Conservation (phyloP, 1,140 invertebrate genomes). For the Hirudo medicinalis region DNA sequence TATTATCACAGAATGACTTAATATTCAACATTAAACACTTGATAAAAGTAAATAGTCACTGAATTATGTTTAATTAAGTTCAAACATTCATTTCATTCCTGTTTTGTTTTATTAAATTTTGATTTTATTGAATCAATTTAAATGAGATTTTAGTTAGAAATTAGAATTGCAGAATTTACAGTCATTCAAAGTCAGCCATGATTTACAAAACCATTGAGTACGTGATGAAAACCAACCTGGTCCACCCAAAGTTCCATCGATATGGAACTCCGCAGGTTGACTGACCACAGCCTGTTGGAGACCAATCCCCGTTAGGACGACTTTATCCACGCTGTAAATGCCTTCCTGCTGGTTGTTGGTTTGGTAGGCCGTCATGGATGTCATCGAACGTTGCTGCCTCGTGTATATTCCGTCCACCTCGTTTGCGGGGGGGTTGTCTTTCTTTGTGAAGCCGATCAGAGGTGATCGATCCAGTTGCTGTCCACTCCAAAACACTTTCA, state of each 20-base stretch:
- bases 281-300: constrained; percentile 71
- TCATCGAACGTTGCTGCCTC: background rate
- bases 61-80: too few relatives aligned
- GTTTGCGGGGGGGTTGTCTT: background rate
- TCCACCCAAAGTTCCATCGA: constrained; percentile 69
- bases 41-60: too few relatives aligned
- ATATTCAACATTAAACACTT: too few relatives aligned
- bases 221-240: constrained; percentile 27
- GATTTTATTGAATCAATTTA: too few relatives aligned
- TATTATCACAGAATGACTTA: too few relatives aligned
- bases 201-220: too few relatives aligned
- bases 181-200: too few relatives aligned
- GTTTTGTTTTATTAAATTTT: too few relatives aligned
- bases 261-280: constrained; percentile 80
- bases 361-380: constrained; percentile 3
- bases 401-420: background rate
- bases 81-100: too few relatives aligned
- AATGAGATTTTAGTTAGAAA: too few relatives aligned
- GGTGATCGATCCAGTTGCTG: constrained; percentile 1
- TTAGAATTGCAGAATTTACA: too few relatives aligned
- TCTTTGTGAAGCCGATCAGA: background rate
- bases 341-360: constrained; percentile 9
- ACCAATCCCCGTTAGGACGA: constrained; percentile 65
- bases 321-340: constrained; percentile 34
- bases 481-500: constrained; percentile 14